phyloP scores from a whole-genome alignment of 2,888 invertebrate species.

The Busseola fusca region DNA sequence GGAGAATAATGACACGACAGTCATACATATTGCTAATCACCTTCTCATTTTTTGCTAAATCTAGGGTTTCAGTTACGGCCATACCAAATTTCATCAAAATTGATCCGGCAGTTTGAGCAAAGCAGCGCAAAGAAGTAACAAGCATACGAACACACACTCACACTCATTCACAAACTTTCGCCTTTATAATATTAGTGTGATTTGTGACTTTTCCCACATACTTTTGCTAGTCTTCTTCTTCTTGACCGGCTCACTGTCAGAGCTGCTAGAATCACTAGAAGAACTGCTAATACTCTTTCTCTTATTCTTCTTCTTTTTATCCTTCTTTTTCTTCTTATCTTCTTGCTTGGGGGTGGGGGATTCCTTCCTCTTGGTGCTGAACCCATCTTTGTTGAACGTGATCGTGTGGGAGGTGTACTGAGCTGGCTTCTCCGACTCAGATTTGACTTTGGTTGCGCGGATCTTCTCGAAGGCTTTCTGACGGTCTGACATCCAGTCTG shows the following conservation, averaged over 20 bases:
- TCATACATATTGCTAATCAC: background rate
- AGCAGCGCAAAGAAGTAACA: too few species aligned
- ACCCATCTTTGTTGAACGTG: conserved; percentile 85
- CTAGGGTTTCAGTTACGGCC: too few species aligned
- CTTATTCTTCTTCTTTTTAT: conserved; percentile 86
- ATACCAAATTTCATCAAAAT: too few species aligned
- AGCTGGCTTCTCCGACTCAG: conserved; percentile 70
- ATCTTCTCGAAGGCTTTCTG: conserved; percentile 91
- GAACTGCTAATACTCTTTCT: conserved; percentile 81
- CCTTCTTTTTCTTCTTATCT: conserved; percentile 83
- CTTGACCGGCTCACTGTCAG: conserved; percentile 82
- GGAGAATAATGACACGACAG: background rate
- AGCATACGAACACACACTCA: too few species aligned
- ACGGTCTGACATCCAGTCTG: conserved; percentile 95
- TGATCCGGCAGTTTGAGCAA: too few species aligned
- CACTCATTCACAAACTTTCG: too few species aligned
- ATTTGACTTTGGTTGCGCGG: conserved; percentile 69
- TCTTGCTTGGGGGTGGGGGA: conserved; percentile 67
- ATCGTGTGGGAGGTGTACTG: conserved; percentile 84
- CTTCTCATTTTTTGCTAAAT: too few species aligned
- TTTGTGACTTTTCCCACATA: conserved; percentile 32
- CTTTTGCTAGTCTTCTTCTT: conserved; percentile 87
- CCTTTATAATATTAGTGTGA: too few species aligned
- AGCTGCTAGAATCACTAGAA: conserved; percentile 71
- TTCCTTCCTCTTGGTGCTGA: conserved; percentile 80